Conservation (phyloP, 2,113 vertebrate species). For the Syrmaticus mikado region DNA sequence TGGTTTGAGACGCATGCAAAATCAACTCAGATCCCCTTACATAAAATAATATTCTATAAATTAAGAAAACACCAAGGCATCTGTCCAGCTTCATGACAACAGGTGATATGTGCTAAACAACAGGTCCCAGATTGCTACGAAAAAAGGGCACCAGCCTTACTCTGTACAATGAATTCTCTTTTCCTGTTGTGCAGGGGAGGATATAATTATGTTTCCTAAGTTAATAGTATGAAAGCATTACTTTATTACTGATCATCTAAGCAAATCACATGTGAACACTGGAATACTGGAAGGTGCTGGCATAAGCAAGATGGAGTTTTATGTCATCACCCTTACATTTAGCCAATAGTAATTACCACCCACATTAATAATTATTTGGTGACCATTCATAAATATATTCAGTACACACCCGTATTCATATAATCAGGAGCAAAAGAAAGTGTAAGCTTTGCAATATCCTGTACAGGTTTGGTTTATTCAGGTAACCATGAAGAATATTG, state of each 20-base stretch:
- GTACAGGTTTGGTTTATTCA: neutral
- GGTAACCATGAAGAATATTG: fast-evolving
- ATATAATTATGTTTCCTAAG: fast-evolving
- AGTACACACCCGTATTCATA: neutral
- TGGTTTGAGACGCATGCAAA: neutral
- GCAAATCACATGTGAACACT: neutral
- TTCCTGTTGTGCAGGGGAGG: neutral
- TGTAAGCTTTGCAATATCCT: fast-evolving
- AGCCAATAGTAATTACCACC: conserved; percentile 11
- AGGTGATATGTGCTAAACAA: neutral
- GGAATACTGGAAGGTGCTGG: neutral
- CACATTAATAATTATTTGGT: neutral
- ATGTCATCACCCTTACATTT: neutral
- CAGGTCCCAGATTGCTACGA: neutral
- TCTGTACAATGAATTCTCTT: neutral
- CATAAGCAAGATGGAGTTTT: neutral
- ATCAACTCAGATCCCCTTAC: neutral
- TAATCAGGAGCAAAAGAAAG: neutral
- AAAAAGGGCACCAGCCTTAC: neutral
- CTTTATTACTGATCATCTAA: neutral
- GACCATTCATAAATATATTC: neutral
- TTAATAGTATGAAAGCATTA: neutral
- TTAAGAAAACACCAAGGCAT: neutral
- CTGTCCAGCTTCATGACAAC: neutral
- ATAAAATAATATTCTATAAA: neutral